These are phyloP conservation scores for Hydropsyche betteni DNA, from an alignment of 2,888 invertebrate species.

Conservation along the genomic window DNA sequence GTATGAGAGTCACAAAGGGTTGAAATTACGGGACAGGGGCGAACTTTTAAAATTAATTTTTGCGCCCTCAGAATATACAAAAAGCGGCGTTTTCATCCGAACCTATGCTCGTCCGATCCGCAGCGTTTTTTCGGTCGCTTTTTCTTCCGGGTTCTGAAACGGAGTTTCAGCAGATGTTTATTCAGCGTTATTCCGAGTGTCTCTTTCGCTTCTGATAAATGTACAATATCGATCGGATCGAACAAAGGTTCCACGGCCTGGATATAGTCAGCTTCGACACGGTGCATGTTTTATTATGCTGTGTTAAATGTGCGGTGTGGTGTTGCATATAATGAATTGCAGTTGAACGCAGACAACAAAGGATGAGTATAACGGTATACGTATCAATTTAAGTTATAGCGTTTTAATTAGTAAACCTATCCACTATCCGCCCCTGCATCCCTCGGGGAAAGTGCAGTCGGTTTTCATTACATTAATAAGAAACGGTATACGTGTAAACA, in stretches of 20 bases:
- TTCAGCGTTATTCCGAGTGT: slow-evolving; percentile 26
- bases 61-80: neutral
- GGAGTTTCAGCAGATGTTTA: slow-evolving; percentile 29
- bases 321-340: slow-evolving; percentile 13
- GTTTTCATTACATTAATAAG: too few species aligned
- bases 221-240: slow-evolving; percentile 46
- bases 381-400: slow-evolving; percentile 10
- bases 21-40: neutral
- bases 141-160: neutral
- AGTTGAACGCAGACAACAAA: slow-evolving; percentile 17
- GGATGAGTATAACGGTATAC: neutral
- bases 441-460: too few species aligned
- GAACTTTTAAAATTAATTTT: slow-evolving; percentile 29
- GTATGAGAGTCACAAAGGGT: slow-evolving; percentile 32
- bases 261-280: neutral
- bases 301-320: neutral
- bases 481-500: too few species aligned
- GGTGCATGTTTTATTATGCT: neutral
- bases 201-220: slow-evolving; percentile 38
- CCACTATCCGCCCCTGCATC: neutral
- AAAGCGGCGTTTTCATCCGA: too few species aligned
- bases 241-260: slow-evolving; percentile 7
- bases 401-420: slow-evolving; percentile 7
- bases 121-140: neutral
- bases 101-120: neutral